A percentile compares a stretch with the other conserved stretches of the same genome.
These are phyloP conservation scores for Herminia tarsipennalis DNA, from an alignment of 2,888 invertebrate species.

Conservation along the genomic window DNA sequence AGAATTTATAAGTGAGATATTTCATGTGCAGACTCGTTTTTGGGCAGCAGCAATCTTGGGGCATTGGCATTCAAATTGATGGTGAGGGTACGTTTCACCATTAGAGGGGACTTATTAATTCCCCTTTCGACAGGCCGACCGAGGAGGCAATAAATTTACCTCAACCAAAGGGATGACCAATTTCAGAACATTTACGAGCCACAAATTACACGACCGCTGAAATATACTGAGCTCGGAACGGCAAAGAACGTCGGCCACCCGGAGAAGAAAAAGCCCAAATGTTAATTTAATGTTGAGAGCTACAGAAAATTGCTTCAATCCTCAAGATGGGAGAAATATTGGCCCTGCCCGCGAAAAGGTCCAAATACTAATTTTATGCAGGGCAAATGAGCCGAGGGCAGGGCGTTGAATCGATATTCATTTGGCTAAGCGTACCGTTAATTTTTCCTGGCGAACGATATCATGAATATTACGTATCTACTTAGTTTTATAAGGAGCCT, in stretches of 20 bases:
- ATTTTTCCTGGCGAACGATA: slow-evolving; percentile 70
- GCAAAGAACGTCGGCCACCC: slow-evolving; percentile 67
- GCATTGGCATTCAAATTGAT: slow-evolving; percentile 85
- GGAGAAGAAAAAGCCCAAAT: slow-evolving; percentile 81
- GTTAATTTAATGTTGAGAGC: slow-evolving; percentile 84
- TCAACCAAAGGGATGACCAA: slow-evolving; percentile 86
- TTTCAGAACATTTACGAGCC: slow-evolving; percentile 86
- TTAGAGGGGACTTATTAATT: slow-evolving; percentile 85
- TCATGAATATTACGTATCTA: slow-evolving; percentile 67
- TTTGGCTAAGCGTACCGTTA: slow-evolving; percentile 75
- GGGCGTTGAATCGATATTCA: slow-evolving; percentile 76
- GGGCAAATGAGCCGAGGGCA: slow-evolving; percentile 75
- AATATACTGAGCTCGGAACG: slow-evolving; percentile 80
- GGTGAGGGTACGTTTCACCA: slow-evolving; percentile 85
- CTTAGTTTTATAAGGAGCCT: slow-evolving; percentile 50
- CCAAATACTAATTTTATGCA: slow-evolving; percentile 81
- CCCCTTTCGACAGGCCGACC: slow-evolving; percentile 85
- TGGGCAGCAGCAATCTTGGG: slow-evolving; percentile 77
- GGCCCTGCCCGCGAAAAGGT: slow-evolving; percentile 69
- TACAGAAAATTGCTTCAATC: slow-evolving; percentile 79
- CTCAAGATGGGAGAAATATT: slow-evolving; percentile 77
- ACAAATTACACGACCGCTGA: slow-evolving; percentile 85
- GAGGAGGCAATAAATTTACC: slow-evolving; percentile 85
- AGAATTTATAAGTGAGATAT: slow-evolving; percentile 76
- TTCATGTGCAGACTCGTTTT: slow-evolving; percentile 75